Conservation (phyloP, 2,797 vertebrate species). For the Amblyraja radiata region DNA sequence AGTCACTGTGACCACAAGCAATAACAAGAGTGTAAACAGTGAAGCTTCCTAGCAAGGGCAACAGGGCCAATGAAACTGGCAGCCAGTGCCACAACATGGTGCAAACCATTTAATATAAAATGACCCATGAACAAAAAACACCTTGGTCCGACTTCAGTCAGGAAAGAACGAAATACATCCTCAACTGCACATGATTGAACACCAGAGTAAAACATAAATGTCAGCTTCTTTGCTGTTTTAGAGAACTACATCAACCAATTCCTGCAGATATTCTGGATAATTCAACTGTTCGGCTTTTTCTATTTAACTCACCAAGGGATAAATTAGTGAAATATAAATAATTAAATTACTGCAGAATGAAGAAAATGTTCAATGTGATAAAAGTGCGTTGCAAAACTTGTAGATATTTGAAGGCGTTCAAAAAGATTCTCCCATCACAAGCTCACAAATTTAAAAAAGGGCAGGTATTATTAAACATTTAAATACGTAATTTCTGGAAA, state of each 20-base stretch:
- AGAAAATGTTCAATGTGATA: background rate
- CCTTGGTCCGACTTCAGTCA: background rate
- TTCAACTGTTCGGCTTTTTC: background rate
- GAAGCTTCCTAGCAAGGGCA: background rate
- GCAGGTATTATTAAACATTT: background rate
- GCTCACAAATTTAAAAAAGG: background rate
- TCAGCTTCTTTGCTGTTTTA: background rate
- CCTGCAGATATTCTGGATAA: background rate
- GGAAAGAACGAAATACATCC: background rate
- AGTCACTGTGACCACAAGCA: background rate
- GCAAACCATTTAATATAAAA: background rate
- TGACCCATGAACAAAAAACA: background rate
- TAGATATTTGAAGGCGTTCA: background rate
- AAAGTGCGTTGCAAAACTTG: background rate
- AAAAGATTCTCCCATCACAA: background rate
- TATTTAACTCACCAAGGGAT: background rate
- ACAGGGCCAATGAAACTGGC: background rate
- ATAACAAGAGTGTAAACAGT: background rate
- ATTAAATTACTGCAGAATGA: background rate
- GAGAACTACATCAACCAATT: background rate
- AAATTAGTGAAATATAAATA: constrained; percentile 9
- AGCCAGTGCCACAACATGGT: background rate
- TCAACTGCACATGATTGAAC: background rate
- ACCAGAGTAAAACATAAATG: background rate
- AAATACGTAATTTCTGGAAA: background rate